These are phyloP conservation scores for Hermodice carunculata DNA, from an alignment of 2,888 invertebrate genomes.

Conservation along the genomic window DNA sequence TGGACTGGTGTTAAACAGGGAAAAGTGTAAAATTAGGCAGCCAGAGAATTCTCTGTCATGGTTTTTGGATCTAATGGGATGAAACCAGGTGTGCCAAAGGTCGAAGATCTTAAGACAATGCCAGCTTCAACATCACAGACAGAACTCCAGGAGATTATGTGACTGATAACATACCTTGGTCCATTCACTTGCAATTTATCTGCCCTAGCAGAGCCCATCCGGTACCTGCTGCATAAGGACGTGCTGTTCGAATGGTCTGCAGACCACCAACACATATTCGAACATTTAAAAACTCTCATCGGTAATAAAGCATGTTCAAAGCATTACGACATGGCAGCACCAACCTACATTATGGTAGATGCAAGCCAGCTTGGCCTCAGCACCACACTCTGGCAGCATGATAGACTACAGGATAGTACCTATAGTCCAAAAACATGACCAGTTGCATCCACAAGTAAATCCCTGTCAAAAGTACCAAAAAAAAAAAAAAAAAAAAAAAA, in stretches of 20 bases:
- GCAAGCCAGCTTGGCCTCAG: constrained; percentile 21
- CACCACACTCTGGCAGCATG: constrained; percentile 50
- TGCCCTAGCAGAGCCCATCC: not conserved
- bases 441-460: constrained; percentile 45
- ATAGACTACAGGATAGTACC: too few species aligned
- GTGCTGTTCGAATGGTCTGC: constrained; percentile 4
- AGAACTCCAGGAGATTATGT: constrained; percentile 16
- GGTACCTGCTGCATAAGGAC: constrained; percentile 6
- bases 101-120: not conserved
- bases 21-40: not conserved
- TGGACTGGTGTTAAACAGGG: not conserved
- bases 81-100: not conserved
- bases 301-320: not conserved
- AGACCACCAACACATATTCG: too few species aligned
- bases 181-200: not conserved
- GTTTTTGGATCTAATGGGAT: not conserved
- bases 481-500: too few species aligned
- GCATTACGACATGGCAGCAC: constrained; percentile 3
- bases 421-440: constrained; percentile 45
- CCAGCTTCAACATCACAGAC: not conserved
- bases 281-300: constrained; percentile 4
- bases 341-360: constrained; percentile 7
- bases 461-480: constrained; percentile 44
- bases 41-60: not conserved
- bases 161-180: constrained; percentile 19